phyloP scores from a whole-genome alignment of 2,113 vertebrate species.

The Rattus rattus region DNA sequence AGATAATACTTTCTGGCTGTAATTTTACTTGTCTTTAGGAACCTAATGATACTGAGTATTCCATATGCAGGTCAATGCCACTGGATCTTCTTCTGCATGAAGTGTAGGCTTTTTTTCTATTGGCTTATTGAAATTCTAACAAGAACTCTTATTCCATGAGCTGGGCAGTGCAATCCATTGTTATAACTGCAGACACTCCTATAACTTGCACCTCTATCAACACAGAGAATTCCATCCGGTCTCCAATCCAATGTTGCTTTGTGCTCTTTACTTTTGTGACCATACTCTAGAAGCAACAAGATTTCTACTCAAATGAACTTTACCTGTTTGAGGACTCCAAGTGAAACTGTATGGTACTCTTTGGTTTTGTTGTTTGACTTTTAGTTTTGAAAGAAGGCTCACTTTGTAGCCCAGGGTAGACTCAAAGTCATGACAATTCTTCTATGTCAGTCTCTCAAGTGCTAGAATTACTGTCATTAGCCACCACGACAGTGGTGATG shows the following conservation, averaged over 20 bases:
- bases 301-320: not conserved
- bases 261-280: not conserved
- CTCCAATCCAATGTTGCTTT: not conserved
- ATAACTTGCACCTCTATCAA: not conserved
- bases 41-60: not conserved
- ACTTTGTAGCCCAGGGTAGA: not conserved
- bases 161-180: not conserved
- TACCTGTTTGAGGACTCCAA: not conserved
- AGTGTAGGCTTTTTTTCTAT: not conserved
- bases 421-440: not conserved
- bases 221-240: not conserved
- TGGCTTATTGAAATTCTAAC: not conserved
- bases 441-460: not conserved
- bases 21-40: not conserved
- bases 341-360: not conserved
- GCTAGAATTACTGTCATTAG: not conserved
- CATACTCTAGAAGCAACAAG: not conserved
- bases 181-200: not conserved
- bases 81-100: not conserved
- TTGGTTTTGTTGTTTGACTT: not conserved
- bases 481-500: no score
- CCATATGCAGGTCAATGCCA: not conserved
- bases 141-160: not conserved
- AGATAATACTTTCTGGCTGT: not conserved
- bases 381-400: not conserved